Base-by-base conservation (phyloP, 2,113 vertebrate genomes). In the Chaenogobius annularis region DNA sequence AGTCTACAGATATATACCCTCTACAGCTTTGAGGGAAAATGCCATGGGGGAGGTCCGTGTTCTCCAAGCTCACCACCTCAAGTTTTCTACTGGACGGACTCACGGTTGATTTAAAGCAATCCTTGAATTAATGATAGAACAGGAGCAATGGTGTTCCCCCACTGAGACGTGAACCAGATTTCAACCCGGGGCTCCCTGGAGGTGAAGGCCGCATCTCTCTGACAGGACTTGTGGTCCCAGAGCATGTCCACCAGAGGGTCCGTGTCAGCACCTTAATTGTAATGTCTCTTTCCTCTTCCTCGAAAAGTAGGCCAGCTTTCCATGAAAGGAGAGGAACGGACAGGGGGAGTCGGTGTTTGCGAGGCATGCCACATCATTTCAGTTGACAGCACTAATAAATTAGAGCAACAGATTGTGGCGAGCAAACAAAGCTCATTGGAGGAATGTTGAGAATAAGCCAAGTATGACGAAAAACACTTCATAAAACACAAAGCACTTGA, bases 91-190 rank as follows among this genome's bases (percentile, higher is more conserved):
- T 63, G 13, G 31, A 35, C 7, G 19, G 40, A 62, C 44, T 62
- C 35, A 70, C 46, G 75, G 73, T 66, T 20, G 58, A 35, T 13
- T 44, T 65, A 22, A 44, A 77, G 78, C 26, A 89, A 86, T 84
- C 79, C 83, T 81, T 91, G 80, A 92, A 91, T 92, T 91, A 92
- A 92, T 92, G 89, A 90, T 91, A 81, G 70, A 78, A 79, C 79
- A 66, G 81, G 75, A 89, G 84, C 87, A 77, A 77, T 59, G 77
- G 75, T 66, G 73, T 87, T 68, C 66, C 88, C 89, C 91, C 73
- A 77, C 86, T 69, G 90, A 92, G 90, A 85, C 87, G 66, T 93
- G 91, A 93, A 91, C 91, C 90, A 93, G 91, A 93, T 93, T 93
- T 94, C 87, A 91, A 92, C 90, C 90, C 80, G 72, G 77, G 79